Conservation (phyloP, 2,888 invertebrate genomes). For the Thereva nobilitata region DNA sequence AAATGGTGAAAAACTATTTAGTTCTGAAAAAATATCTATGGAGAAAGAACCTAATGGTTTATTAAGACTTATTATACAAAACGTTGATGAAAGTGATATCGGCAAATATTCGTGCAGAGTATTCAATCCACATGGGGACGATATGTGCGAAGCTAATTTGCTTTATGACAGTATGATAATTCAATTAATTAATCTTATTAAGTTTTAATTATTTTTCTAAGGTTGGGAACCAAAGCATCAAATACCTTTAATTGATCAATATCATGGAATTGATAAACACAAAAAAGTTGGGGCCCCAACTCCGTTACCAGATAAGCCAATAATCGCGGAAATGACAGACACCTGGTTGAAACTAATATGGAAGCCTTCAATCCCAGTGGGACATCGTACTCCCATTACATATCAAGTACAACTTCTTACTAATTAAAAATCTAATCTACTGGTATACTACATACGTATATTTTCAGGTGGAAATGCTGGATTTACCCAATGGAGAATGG, state of each 20-base stretch:
- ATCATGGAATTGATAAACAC: conserved; percentile 81
- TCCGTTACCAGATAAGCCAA: conserved; percentile 87
- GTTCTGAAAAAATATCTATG: conserved; percentile 79
- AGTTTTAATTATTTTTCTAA: neutral
- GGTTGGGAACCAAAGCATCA: conserved; percentile 60
- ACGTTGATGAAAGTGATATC: conserved; percentile 78
- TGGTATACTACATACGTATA: neutral
- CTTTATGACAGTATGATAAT: conserved; percentile 71
- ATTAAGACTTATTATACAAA: conserved; percentile 77
- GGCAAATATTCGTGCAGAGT: conserved; percentile 84
- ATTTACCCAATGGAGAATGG: conserved; percentile 92
- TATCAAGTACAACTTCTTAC: conserved; percentile 71
- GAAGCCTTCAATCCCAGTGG: conserved; percentile 89
- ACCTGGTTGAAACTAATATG: conserved; percentile 86
- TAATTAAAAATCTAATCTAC: neutral
- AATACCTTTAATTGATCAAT: conserved; percentile 75
- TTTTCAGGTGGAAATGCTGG: conserved; percentile 80
- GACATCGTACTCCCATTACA: conserved; percentile 86
- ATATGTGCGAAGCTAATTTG: conserved; percentile 76
- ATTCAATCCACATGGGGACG: conserved; percentile 83
- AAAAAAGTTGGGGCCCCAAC: conserved; percentile 82
- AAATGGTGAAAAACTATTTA: conserved; percentile 77
- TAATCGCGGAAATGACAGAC: conserved; percentile 91
- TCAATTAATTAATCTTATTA: neutral
- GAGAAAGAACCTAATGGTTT: conserved; percentile 75